These are phyloP conservation scores for Drosophila paulistorum DNA, from an alignment of 1,140 invertebrate genomes.

Conservation along the genomic window DNA sequence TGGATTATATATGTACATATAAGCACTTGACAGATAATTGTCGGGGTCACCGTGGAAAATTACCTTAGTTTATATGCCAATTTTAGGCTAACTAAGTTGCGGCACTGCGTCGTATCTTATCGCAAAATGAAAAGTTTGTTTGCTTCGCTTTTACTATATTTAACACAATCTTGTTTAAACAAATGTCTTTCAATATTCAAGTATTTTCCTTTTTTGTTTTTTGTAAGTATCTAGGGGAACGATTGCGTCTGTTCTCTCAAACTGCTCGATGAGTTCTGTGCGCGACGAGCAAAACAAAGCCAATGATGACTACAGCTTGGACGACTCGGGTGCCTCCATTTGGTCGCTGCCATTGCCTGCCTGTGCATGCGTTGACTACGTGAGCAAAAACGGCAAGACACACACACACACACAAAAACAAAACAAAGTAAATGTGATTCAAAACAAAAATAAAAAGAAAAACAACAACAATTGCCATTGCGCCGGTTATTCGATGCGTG, in stretches of 20 bases:
- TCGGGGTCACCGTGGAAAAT: constrained; percentile 38
- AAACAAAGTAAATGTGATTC: constrained; percentile 42
- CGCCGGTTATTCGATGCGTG: constrained; percentile 58
- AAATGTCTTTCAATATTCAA: constrained; percentile 40
- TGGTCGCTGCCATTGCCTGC: not conserved
- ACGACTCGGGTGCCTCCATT: constrained; percentile 21
- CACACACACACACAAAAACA: constrained; percentile 27
- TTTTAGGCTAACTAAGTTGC: not conserved
- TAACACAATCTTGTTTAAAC: constrained; percentile 51
- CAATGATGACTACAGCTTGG: constrained; percentile 47
- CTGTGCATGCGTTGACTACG: constrained; percentile 75
- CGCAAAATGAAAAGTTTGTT: constrained; percentile 4
- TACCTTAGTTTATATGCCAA: constrained; percentile 44
- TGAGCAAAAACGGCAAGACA: constrained; percentile 70
- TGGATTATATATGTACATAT: constrained; percentile 13
- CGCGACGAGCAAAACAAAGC: constrained; percentile 25
- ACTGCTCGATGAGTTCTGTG: constrained; percentile 66
- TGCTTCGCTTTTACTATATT: constrained; percentile 22
- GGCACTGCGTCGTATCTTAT: constrained; percentile 1
- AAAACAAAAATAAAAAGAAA: constrained; percentile 70
- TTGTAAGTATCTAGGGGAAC: not conserved
- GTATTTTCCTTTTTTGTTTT: not conserved
- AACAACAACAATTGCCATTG: constrained; percentile 53
- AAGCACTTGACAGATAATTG: constrained; percentile 1
- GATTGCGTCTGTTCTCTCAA: constrained; percentile 64